These are phyloP conservation scores for Hippocampus abdominalis DNA, from an alignment of 2,113 vertebrate species.

Conservation along the genomic window DNA sequence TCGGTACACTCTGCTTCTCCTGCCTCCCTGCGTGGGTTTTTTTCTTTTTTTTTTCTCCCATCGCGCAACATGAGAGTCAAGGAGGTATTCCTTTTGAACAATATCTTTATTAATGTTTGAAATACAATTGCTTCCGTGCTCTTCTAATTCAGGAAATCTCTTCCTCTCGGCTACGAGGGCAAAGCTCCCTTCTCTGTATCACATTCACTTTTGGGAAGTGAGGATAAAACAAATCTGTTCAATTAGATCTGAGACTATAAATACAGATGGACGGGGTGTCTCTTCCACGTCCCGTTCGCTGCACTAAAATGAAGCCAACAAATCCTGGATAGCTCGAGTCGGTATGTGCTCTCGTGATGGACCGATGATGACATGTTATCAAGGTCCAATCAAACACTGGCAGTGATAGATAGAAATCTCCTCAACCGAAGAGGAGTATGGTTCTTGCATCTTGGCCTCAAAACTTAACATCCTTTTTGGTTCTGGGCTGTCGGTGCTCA, in stretches of 20 bases:
- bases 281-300: background rate
- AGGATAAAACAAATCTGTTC: conserved; percentile 6
- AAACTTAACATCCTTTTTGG: background rate
- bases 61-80: too few species aligned
- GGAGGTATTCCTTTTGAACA: background rate
- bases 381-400: background rate
- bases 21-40: too few species aligned
- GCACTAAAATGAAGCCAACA: background rate
- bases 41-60: too few species aligned
- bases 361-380: background rate
- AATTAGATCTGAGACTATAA: background rate
- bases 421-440: background rate
- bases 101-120: background rate
- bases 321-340: background rate
- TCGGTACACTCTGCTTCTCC: too few species aligned
- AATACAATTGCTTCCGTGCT: background rate
- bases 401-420: background rate
- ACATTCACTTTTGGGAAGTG: background rate
- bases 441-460: background rate
- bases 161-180: background rate
- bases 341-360: background rate
- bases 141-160: background rate
- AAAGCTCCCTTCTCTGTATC: background rate
- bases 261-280: conserved; percentile 2
- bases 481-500: background rate